Evolutionary conservation across 1,140 invertebrate genomes (phyloP), one percentile per base, ranked within the genome.

Genomic region (Pogonomyrmex barbatus): DNA sequence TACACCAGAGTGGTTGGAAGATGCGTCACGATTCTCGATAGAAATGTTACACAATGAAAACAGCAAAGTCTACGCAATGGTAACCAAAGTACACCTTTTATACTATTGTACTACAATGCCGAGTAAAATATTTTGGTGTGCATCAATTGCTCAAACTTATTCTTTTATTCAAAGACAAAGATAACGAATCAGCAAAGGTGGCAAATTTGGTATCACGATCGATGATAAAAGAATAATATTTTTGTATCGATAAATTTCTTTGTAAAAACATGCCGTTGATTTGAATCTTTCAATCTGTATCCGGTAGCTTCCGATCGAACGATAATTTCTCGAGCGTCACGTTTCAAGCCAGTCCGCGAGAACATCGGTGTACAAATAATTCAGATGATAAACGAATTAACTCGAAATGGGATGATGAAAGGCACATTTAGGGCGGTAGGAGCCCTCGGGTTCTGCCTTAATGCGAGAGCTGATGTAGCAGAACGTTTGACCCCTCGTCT

Each of bases 351-450:
- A 71, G 56, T 56, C 62, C 81, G 47, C 75, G 52, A 47, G 62
- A 58, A 50, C 54, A 71, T 86, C 73, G 87, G 93, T 94, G 91
- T 93, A 93, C 89, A 93, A 95, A 95, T 95, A 95, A 95, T 95
- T 94, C 91, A 92, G 86, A 90, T 91, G 88, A 93, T 94, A 94
- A 94, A 91, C 93, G 93, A 95, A 95, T 95, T 93, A 95, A 92
- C 92, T 92, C 82, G 90, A 89, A 93, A 92, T 90, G 89, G 92
- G 90, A 95, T 94, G 94, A 95, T 95, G 94, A 95, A 95, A 95
- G 94, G 93, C 94, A 91, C 93, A 91, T 93, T 94, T 94, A 93
- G 92, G 92, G 85, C 50, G 76, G 78, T 87, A 86, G 85, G 70
- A 77, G 68, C 83, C 87, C 86, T n/a, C 73, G 65, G 60, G 75